Base-by-base conservation (phyloP, 2,113 vertebrate genomes). In the Bubo scandiacus region DNA sequence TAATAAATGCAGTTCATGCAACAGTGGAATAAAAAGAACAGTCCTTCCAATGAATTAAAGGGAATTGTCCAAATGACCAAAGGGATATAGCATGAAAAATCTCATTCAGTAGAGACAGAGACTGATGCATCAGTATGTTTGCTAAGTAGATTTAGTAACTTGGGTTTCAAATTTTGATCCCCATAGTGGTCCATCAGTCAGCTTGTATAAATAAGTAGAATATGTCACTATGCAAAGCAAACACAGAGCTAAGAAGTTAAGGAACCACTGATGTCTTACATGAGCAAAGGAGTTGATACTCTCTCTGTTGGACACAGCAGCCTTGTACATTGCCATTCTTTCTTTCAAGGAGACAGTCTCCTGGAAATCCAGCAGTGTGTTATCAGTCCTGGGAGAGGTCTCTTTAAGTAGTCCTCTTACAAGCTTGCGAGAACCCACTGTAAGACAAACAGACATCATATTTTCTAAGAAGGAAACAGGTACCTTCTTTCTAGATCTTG, bases 241-340 rank as follows among this genome's bases (percentile, higher is more conserved):
- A 71, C 2, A 29, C 23, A 63, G 59, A 58, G 26, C 25, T 49
- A 25, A 20, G 54, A 77, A 81, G 49, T 11, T 57, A 45, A 73
- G 47, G 43, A 82, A 59, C 22, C 8, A 26, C 6, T 71, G 75
- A 25, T 55, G 36, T 94, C 99, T 99, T 99, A 99, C 99, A 52
- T 97, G 95, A 88, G 97, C 96, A 81, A 98, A 98, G 97, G 98
- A 96, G 94, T 80, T 97, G 95, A 82, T 97, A 86, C 97, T 97
- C 75, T 97, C 98, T 82, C 54, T 98, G 94, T 97, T 97, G 66
- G 98, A 98, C 81, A 98, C 98, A 90, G 99, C 99, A 93, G 98
- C 98, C 96, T 99, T 99, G 97, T 99, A 99, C 97, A 98, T 98
- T 29, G 98, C 99, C 98, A 99, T 97, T 62, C 98, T 96, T 92